A percentile compares a stretch with the other conserved stretches of the same genome.
These are phyloP conservation scores for Acanthis flammea DNA, from an alignment of 2,797 vertebrate genomes.

Conservation along the genomic window DNA sequence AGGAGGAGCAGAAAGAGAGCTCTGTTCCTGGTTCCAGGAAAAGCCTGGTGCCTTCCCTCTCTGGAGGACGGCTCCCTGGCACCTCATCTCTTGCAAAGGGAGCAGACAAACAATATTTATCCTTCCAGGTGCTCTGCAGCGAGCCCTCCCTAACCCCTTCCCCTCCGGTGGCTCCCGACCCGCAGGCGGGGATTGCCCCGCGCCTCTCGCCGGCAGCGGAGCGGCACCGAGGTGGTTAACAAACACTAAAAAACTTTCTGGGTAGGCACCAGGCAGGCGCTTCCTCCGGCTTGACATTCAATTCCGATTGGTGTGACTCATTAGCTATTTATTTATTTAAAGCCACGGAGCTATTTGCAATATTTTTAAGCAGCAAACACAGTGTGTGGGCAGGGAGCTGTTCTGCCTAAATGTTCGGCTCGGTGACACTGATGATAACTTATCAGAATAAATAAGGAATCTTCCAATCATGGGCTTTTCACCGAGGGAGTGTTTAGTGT, in stretches of 20 bases:
- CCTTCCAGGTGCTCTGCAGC: background rate
- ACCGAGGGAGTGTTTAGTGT: background rate
- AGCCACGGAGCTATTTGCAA: conserved; percentile 50
- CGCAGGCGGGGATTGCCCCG: rapidly evolving
- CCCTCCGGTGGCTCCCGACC: rapidly evolving
- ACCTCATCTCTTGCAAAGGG: rapidly evolving
- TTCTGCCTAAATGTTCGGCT: conserved; percentile 7
- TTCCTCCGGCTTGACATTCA: conserved; percentile 64
- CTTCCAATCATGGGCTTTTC: conserved; percentile 50
- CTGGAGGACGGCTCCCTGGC: background rate
- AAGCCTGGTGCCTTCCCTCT: background rate
- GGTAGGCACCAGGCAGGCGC: conserved; percentile 34
- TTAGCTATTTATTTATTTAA: conserved; percentile 64
- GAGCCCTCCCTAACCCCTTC: background rate
- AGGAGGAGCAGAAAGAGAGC: conserved; percentile 8
- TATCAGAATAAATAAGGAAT: conserved; percentile 63
- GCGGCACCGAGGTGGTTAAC: conserved; percentile 9
- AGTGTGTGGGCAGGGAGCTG: conserved; percentile 46
- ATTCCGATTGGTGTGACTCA: conserved; percentile 66
- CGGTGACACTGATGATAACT: conserved; percentile 64
- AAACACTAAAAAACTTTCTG: conserved; percentile 28
- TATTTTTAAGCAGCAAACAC: conserved; percentile 49
- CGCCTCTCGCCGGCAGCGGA: rapidly evolving
- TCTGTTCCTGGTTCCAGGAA: conserved; percentile 40
- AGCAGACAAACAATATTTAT: background rate